A percentile compares a stretch with the other conserved stretches of the same genome.
Evolutionary conservation across 2,888 invertebrate species (phyloP).

Genomic region (Palloptera scutellata): DNA sequence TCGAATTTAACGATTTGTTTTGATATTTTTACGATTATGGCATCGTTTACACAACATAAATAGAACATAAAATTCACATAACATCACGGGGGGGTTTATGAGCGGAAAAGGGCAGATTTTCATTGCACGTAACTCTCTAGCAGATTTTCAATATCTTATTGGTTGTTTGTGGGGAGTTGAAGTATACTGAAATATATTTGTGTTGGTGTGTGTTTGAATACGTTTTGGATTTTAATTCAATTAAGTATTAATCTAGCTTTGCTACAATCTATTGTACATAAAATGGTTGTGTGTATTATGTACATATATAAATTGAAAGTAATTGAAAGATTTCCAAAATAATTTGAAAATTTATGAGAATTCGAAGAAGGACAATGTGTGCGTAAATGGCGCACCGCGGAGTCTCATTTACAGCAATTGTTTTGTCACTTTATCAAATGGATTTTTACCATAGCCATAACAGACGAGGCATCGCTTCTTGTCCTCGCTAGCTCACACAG

Average conservation of each 20-base stretch:
- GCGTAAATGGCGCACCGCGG: slow-evolving; percentile 35
- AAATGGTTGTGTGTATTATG: not conserved
- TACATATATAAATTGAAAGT: slow-evolving; percentile 19
- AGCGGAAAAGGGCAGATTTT: not conserved
- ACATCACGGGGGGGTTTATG: slow-evolving; percentile 44
- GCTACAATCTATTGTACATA: not conserved
- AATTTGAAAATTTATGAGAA: slow-evolving; percentile 36
- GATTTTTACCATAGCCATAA: slow-evolving; percentile 24
- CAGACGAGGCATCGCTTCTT: too few relatives aligned
- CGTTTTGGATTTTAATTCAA: slow-evolving; percentile 42
- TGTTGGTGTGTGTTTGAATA: too few relatives aligned
- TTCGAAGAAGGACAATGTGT: slow-evolving; percentile 19
- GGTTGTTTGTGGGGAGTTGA: not conserved
- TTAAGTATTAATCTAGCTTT: slow-evolving; percentile 49
- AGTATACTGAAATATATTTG: too few relatives aligned
- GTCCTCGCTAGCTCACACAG: too few relatives aligned
- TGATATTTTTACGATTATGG: slow-evolving; percentile 66
- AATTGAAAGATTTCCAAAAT: slow-evolving; percentile 51
- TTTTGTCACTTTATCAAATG: slow-evolving; percentile 28
- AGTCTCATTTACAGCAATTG: slow-evolving; percentile 35
- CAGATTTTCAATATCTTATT: slow-evolving; percentile 22
- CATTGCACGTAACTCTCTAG: slow-evolving; percentile 1
- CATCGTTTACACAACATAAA: slow-evolving; percentile 65
- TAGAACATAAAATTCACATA: slow-evolving; percentile 63
- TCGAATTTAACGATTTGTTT: slow-evolving; percentile 66